A percentile compares a stretch with the other conserved stretches of the same genome.
Evolutionary conservation across 2,797 vertebrate genomes (phyloP).

Genomic region (Eurystomus glaucurus): DNA sequence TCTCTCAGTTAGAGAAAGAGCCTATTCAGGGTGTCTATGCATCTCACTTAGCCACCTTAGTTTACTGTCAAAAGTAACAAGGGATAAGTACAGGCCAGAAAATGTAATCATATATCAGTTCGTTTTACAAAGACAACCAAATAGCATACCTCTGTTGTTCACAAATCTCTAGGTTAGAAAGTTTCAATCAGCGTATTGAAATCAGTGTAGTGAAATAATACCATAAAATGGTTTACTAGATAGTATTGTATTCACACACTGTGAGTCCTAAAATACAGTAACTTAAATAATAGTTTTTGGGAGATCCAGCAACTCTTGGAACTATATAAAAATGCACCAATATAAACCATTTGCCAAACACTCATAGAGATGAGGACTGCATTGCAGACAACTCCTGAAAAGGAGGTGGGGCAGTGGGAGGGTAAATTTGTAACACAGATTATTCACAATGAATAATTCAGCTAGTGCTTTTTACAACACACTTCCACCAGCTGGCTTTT

Average conservation of each 20-base stretch:
- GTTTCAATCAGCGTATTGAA: background rate
- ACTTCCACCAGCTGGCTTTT: conserved; percentile 61
- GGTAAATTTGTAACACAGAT: conserved; percentile 14
- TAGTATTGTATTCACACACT: background rate
- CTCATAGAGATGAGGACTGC: conserved; percentile 11
- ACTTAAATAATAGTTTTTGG: background rate
- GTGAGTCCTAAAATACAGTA: background rate
- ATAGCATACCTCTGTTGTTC: background rate
- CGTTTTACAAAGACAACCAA: background rate
- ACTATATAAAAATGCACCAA: background rate
- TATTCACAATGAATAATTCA: conserved; percentile 67
- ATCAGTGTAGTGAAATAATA: background rate
- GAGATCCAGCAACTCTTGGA: background rate
- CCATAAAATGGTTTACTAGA: background rate
- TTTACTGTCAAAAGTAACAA: background rate
- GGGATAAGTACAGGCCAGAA: background rate
- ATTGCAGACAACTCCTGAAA: conserved; percentile 24
- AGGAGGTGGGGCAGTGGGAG: conserved; percentile 35
- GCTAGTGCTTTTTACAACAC: conserved; percentile 46
- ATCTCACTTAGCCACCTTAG: background rate
- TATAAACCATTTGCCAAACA: conserved; percentile 26
- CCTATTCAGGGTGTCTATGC: background rate
- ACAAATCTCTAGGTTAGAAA: background rate
- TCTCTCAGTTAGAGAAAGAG: background rate
- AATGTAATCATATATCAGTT: background rate